Evolutionary conservation across 2,888 invertebrate genomes (phyloP).

Genomic region (Fissipunctia ypsillon): DNA sequence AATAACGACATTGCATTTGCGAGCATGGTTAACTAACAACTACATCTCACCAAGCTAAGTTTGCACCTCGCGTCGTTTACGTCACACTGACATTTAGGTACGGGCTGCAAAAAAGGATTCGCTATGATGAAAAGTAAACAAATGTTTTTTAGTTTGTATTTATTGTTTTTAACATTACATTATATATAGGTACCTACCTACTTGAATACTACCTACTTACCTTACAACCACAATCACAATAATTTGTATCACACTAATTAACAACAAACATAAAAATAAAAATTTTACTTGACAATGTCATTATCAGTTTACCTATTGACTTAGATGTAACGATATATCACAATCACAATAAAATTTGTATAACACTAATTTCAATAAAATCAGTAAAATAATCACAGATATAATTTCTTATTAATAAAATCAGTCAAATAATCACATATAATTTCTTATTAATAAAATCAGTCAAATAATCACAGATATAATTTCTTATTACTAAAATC

Average conservation of each 20-base stretch:
- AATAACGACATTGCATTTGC: no score
- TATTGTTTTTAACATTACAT: no score
- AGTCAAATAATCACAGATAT: slow-evolving; percentile 27
- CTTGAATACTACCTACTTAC: slow-evolving; percentile 7
- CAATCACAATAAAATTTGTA: slow-evolving; percentile 1
- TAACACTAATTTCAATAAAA: slow-evolving; percentile 3
- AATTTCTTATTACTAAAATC: slow-evolving; percentile 20
- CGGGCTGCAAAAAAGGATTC: no score
- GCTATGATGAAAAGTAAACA: no score
- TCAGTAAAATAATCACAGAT: neutral
- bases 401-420: slow-evolving; percentile 7
- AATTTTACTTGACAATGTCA: neutral
- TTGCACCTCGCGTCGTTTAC: no score
- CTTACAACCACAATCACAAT: slow-evolving; percentile 11
- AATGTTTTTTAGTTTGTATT: no score
- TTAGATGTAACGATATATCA: slow-evolving; percentile 13
- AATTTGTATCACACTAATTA: slow-evolving; percentile 9
- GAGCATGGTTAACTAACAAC: no score
- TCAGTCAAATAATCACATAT: neutral
- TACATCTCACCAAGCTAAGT: no score
- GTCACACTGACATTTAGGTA: no score
- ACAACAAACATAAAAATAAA: slow-evolving; percentile 5
- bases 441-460: slow-evolving; percentile 10
- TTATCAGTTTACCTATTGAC: slow-evolving; percentile 8
- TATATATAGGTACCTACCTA: slow-evolving; percentile 8